phyloP scores from a whole-genome alignment of 1,140 invertebrate species.

The Drosophila sturtevanti region DNA sequence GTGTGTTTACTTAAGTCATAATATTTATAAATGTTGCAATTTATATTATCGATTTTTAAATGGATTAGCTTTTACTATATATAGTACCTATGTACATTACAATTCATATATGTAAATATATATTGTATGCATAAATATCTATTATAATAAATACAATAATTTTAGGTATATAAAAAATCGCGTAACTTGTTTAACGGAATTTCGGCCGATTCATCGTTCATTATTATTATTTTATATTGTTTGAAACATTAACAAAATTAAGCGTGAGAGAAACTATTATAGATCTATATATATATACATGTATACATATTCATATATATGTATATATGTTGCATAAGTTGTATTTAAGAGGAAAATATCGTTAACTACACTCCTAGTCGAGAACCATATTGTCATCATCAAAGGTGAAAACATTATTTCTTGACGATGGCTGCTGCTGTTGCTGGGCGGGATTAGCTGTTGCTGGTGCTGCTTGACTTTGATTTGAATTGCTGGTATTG shows the following conservation, averaged over 20 bases:
- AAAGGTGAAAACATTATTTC: slow-evolving; percentile 75
- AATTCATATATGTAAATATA: slow-evolving; percentile 16
- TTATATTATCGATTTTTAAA: slow-evolving; percentile 4
- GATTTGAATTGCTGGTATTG: slow-evolving; percentile 16
- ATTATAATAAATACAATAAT: slow-evolving; percentile 44
- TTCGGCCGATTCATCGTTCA: slow-evolving; percentile 7
- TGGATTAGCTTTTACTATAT: slow-evolving; percentile 1
- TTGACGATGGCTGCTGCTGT: slow-evolving; percentile 32
- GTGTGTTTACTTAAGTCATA: slow-evolving; percentile 6
- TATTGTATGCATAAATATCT: slow-evolving; percentile 19
- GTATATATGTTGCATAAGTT: slow-evolving; percentile 38
- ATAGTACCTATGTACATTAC: slow-evolving; percentile 25
- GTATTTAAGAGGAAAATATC: slow-evolving; percentile 51
- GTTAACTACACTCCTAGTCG: slow-evolving; percentile 52
- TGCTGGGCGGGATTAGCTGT: slow-evolving; percentile 22
- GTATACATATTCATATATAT: slow-evolving; percentile 13
- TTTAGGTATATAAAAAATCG: slow-evolving; percentile 39
- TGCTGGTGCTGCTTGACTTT: slow-evolving; percentile 17
- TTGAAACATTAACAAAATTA: slow-evolving; percentile 59
- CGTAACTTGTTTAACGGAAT: slow-evolving; percentile 13
- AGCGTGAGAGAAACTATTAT: slow-evolving; percentile 54
- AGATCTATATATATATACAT: slow-evolving; percentile 28
- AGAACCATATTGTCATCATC: slow-evolving; percentile 78
- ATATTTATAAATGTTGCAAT: slow-evolving; percentile 1
- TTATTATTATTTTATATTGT: slow-evolving; percentile 48